Conservation (phyloP, 2,113 vertebrate genomes). For the Platysteira castanea region DNA sequence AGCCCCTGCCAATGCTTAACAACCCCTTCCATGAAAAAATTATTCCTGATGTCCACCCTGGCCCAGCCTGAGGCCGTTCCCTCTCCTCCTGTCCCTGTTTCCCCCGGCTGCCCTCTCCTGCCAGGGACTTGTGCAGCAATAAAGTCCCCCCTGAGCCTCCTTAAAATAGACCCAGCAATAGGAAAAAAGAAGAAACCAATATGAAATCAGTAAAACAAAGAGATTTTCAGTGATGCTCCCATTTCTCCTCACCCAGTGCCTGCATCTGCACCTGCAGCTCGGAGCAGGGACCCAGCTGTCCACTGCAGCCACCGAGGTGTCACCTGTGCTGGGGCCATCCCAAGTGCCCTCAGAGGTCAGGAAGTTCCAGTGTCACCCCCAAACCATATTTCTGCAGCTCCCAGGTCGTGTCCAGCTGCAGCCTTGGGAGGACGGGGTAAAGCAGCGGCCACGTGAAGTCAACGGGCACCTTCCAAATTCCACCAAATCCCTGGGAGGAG, state of each 20-base stretch:
- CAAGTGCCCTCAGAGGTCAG: rapidly evolving
- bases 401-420: rapidly evolving
- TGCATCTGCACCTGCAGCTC: not conserved
- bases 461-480: not conserved
- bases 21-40: not conserved
- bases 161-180: not conserved
- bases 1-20: not conserved
- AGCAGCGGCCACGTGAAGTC: rapidly evolving
- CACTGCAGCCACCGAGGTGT: not conserved
- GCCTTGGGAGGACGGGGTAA: not conserved
- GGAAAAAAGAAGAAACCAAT: too few relatives aligned
- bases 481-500: not conserved
- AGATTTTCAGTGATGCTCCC: not conserved
- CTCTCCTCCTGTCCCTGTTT: not conserved
- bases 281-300: not conserved
- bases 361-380: not conserved
- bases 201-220: not conserved
- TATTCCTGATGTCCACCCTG: not conserved
- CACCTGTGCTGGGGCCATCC: not conserved
- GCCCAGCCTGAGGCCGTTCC: not conserved
- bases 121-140: not conserved
- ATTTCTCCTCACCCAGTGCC: not conserved
- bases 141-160: not conserved
- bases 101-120: not conserved
- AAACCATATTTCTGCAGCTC: rapidly evolving